Conservation (phyloP, 2,888 invertebrate species). For the Cataglyphis rosenhaueri region DNA sequence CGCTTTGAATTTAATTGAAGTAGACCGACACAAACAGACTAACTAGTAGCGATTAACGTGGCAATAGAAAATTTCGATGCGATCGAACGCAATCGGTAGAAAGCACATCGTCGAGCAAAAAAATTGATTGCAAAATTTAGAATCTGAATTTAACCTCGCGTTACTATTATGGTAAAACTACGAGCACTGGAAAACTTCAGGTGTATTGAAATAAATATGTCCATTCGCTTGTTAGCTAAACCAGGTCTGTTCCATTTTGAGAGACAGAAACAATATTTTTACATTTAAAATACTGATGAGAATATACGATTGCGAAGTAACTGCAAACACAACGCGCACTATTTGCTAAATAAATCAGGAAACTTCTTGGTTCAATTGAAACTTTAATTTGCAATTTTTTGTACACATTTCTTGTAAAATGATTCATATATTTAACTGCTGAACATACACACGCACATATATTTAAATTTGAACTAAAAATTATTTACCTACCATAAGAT, state of each 20-base stretch:
- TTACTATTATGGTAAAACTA: not conserved
- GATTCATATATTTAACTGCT: not conserved
- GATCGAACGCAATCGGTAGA: not conserved
- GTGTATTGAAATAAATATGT: not conserved
- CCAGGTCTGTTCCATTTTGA: constrained; percentile 31
- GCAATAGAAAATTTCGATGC: constrained; percentile 17
- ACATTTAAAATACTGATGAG: constrained; percentile 24
- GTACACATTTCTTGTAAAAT: not conserved
- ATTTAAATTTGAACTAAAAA: not conserved
- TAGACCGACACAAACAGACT: constrained; percentile 9
- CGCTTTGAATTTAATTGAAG: constrained; percentile 40
- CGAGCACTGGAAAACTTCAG: constrained; percentile 12
- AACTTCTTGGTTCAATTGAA: not conserved
- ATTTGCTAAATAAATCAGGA: constrained; percentile 21
- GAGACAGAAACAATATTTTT: constrained; percentile 36
- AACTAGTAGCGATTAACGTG: not conserved
- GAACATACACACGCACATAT: too few relatives aligned
- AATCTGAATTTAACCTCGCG: constrained; percentile 7
- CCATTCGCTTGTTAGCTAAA: constrained; percentile 29
- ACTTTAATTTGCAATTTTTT: not conserved
- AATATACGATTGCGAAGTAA: constrained; percentile 1
- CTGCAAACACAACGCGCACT: not conserved
- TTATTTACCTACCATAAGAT: not conserved
- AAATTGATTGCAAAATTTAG: constrained; percentile 9
- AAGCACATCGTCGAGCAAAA: not conserved